These are phyloP conservation scores for Diabrotica balteata DNA, from an alignment of 2,888 invertebrate species.

Conservation along the genomic window DNA sequence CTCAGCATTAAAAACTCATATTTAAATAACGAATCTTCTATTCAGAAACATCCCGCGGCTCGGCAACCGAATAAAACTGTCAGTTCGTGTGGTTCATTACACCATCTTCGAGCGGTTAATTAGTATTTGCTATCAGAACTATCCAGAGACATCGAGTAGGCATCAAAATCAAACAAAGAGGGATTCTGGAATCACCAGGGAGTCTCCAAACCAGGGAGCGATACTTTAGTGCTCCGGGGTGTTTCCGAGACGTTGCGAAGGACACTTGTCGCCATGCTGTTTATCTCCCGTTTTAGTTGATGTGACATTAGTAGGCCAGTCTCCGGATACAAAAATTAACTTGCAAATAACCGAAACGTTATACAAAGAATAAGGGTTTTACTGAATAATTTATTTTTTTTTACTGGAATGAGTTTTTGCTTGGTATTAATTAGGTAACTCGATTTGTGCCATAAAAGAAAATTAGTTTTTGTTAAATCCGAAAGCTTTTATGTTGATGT, in stretches of 20 bases:
- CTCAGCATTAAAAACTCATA: too few species aligned
- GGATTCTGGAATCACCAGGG: constrained; percentile 28
- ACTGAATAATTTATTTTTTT: too few species aligned
- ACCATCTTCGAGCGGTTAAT: constrained; percentile 20
- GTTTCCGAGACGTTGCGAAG: constrained; percentile 28
- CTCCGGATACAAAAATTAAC: neutral
- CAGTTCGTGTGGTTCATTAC: constrained; percentile 14
- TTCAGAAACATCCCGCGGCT: too few species aligned
- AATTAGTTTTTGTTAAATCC: too few species aligned
- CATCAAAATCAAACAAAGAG: constrained; percentile 34
- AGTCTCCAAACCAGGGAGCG: constrained; percentile 30
- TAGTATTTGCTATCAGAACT: constrained; percentile 17
- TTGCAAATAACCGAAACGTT: neutral
- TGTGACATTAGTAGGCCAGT: constrained; percentile 15
- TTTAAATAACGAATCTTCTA: too few species aligned
- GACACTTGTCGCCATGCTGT: constrained; percentile 31
- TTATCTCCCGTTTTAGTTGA: constrained; percentile 23
- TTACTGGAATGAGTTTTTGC: neutral
- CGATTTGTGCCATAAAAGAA: neutral
- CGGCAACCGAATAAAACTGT: constrained; percentile 5
- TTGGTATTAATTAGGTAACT: neutral
- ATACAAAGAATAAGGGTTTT: too few species aligned
- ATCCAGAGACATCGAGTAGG: constrained; percentile 20
- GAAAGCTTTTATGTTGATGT: too few species aligned
- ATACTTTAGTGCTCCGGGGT: constrained; percentile 26